Evolutionary conservation across 2,888 invertebrate genomes (phyloP), one percentile per base, ranked within the genome.

Genomic region (Lordiphosa andalusiaca): DNA sequence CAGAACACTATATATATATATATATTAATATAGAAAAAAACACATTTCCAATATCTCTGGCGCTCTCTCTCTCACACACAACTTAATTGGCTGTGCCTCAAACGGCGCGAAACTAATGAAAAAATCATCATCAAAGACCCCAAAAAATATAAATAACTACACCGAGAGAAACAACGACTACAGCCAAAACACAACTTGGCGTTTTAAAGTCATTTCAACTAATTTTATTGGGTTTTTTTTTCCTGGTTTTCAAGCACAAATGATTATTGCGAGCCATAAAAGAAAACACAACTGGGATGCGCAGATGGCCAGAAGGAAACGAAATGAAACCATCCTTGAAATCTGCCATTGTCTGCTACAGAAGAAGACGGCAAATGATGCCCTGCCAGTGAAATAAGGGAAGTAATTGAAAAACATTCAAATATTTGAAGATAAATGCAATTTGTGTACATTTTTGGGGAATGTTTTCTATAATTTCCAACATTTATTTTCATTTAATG

Each of bases 351-450:
- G 47, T 6, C 9, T 19, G 39, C 41, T 33, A 36, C 36, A 52
- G 37, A 53, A 64, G 21, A 63, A 48, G 50, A 52, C 16, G 61
- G 61, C 47, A 67, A 52, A 44, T 44, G 44, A 44, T 44, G 44
- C 44, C 44, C 19, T 19, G 33, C 35, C 58, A 61, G 56, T 55
- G 16, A 44, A 44, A 44, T 44, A 44, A 44, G 44, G 44, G 16
- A 39, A 53, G 39, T 75, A 80, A 80, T 80, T 80, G 80, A 80
- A 80, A 84, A 80, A 75, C 85, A 80, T 80, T 73, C 84, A 84
- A 84, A 78, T 65, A 69, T 66, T 30, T 53, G 35, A 30, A 70
- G 49, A 51, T 48, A 33, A 53, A 56, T 71, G 77, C 72, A 59
- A 39, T 50, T 30, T 38, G 39, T 49, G 21, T 53, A 37, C 30